phyloP scores from a whole-genome alignment of 2,888 invertebrate genomes.

The Neoaliturus tenellus region DNA sequence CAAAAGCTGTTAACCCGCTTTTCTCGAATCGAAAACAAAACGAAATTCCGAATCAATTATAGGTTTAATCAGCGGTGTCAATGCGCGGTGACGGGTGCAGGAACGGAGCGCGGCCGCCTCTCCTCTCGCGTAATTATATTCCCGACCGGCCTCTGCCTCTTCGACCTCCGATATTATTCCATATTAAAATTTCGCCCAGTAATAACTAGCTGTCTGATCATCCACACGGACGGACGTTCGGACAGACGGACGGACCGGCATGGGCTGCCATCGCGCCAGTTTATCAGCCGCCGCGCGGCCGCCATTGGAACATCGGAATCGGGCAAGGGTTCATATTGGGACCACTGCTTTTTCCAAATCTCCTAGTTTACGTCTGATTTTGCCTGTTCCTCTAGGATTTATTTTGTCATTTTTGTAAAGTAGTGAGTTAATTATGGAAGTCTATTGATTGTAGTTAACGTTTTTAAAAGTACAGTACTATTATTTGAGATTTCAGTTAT shows the following conservation, averaged over 20 bases:
- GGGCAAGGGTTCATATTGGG: neutral
- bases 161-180: constrained; percentile 46
- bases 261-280: constrained; percentile 19
- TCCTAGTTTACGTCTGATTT: neutral
- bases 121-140: constrained; percentile 23
- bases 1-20: neutral
- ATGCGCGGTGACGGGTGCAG: neutral
- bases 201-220: constrained; percentile 44
- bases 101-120: neutral
- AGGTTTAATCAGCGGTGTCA: constrained; percentile 27
- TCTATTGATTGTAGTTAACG: too few species aligned
- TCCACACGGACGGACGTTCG: neutral
- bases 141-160: neutral
- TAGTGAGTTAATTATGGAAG: too few species aligned
- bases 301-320: neutral
- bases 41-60: constrained; percentile 19
- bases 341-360: neutral
- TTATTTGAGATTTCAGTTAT: too few species aligned
- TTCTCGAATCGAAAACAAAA: constrained; percentile 5
- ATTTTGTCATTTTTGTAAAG: too few species aligned
- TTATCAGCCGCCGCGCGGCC: neutral
- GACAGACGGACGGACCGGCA: neutral
- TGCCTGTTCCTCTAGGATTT: too few species aligned
- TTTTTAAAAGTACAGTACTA: too few species aligned
- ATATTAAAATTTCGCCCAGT: constrained; percentile 47